Evolutionary conservation across 2,113 vertebrate genomes (phyloP).

Genomic region (Ovis canadensis): DNA sequence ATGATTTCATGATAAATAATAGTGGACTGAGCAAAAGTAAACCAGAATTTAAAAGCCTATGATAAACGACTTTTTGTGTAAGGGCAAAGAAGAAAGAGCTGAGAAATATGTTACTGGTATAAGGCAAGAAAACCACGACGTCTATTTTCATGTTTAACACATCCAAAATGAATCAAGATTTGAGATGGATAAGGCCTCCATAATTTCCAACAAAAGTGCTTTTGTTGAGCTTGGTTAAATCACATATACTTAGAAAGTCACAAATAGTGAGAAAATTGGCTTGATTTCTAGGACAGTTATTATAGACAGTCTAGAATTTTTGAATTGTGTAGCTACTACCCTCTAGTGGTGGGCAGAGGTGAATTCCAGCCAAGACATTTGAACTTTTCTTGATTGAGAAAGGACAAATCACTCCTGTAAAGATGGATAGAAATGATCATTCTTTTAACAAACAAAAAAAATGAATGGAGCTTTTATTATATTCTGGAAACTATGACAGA

Average conservation of each 20-base stretch:
- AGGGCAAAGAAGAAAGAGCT: not conserved
- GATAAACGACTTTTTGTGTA: not conserved
- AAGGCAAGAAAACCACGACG: not conserved
- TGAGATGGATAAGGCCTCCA: not conserved
- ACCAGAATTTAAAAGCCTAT: not conserved
- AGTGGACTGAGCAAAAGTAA: not conserved
- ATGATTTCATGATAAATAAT: not conserved
- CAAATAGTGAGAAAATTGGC: not conserved
- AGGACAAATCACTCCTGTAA: not conserved
- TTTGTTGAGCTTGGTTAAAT: slow-evolving; percentile 3
- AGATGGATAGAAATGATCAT: not conserved
- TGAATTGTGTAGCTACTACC: not conserved
- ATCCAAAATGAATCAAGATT: not conserved
- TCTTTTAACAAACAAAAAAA: not conserved
- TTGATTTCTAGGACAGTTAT: not conserved
- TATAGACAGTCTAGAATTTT: not conserved
- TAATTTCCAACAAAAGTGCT: not conserved
- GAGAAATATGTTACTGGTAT: not conserved
- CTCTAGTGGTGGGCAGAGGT: not conserved
- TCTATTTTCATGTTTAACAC: not conserved
- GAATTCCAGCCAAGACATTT: not conserved
- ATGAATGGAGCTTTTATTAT: not conserved
- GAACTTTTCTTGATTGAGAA: not conserved
- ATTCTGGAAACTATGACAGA: not conserved
- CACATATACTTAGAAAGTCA: slow-evolving; percentile 19